Evolutionary conservation across 2,797 vertebrate species (phyloP), one percentile per base, ranked within the genome.

Genomic region (Clamator glandarius): DNA sequence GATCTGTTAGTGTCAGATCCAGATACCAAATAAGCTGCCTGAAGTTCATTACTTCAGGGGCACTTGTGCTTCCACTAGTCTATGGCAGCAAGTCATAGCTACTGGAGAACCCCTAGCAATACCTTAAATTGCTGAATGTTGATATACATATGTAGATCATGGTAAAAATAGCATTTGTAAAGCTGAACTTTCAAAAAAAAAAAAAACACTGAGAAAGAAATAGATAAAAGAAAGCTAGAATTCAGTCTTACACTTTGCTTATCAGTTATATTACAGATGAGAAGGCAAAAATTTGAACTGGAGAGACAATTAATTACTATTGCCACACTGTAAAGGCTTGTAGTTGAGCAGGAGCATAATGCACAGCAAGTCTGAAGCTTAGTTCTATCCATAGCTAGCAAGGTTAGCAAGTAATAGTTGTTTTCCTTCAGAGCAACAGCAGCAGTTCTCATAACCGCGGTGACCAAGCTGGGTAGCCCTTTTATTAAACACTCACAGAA

Each of bases 401-500:
- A 91, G 55, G 13, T 1, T 67, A 29, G 44, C 63, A 88, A 88
- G 42, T 28, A 68, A 41, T 1, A 16, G 57, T 12, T 67, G 26
- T 77, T 66, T 59, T 48, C 51, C 33, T 68, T 82, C 61, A 63
- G 39, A 64, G 48, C 31, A 80, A 61, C 20, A 73, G 74, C 31
- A 83, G 90, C 69, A 81, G 35, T 15, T 84, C 57, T 36, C 39
- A 5, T 26, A 63, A 48, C 66, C n/a, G 31, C 69, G 75, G 35
- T 54, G 82, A 91, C 64, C 50, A n/a, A 39, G 33, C 15, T 23
- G 31, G 48, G 69, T 36, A 82, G 41, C 59, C 39, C 72, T 84
- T 96, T 94, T 89, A 90, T 93, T 92, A 87, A 76, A 79, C 13
- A 31, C 51, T 59, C 72, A 35, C 24, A 68, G 79, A 86, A 80